phyloP scores from a whole-genome alignment of 2,113 vertebrate species.

The Odontophorus gujanensis region DNA sequence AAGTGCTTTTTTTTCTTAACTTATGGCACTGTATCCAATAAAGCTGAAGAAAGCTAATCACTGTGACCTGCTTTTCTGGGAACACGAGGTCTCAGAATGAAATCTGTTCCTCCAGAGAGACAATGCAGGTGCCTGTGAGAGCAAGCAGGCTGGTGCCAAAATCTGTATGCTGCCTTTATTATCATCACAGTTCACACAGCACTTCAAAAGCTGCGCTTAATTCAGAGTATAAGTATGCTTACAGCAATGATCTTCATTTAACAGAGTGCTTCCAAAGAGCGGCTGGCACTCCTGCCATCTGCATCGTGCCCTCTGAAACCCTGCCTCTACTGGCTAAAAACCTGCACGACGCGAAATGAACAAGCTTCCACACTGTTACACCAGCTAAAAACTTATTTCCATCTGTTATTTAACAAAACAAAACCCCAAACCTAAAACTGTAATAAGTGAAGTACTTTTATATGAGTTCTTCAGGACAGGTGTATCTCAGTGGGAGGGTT shows the following conservation, averaged over 20 bases:
- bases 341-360: not conserved
- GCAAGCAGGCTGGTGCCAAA: conserved; percentile 11
- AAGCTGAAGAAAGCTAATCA: conserved; percentile 11
- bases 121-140: not conserved
- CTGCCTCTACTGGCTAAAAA: not conserved
- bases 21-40: not conserved
- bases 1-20: not conserved
- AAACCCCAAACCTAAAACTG: not conserved
- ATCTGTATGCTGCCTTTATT: not conserved
- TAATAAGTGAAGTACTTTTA: not conserved
- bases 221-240: not conserved
- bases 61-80: conserved; percentile 29
- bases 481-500: not conserved
- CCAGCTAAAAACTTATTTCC: not conserved
- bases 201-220: conserved; percentile 12
- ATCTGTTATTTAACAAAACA: not conserved
- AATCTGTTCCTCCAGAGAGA: not conserved
- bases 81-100: not conserved
- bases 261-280: not conserved
- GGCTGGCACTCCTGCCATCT: not conserved
- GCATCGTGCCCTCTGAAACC: not conserved
- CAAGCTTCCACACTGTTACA: not conserved
- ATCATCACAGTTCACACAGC: not conserved
- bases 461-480: not conserved
- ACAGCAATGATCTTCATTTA: not conserved